Evolutionary conservation across 2,113 vertebrate genomes (phyloP), one percentile per base, ranked within the genome.

Genomic region (Ascaphus truei): DNA sequence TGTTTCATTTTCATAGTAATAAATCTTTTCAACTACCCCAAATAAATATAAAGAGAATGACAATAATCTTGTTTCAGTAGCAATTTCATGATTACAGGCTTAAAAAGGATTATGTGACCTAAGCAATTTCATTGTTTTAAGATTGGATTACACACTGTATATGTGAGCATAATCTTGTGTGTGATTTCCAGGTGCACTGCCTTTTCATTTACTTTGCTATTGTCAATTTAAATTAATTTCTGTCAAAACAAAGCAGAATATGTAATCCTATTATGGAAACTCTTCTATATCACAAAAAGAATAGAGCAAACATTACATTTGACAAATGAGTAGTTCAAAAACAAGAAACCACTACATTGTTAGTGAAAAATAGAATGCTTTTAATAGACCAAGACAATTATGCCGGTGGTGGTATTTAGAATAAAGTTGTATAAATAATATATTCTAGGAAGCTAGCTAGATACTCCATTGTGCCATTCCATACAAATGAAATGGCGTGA

Each of bases 21-120:
- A 59, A 50, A 51, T 58, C 66, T 51, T 69, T 60, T 50, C 59
- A 69, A 51, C 48, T 51, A 36, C 55, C 33, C 7, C 30, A 60
- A 60, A 59, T 51, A 33, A 60, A 69, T 60, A 69, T 59, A 69
- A 69, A 69, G 55, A 69, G 55, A 69, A 60, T 43, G 43, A 59
- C 59, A 69, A 69, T 69, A 69, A 69, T 69, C 66, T 69, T 60
- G 56, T 69, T 69, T 69, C 66, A 51, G 66, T 69, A 50, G 55
- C 66, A 50, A 43, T 43, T 69, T 60, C 60, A 69, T 60, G 66
- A 69, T 69, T 69, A 59, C 33, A 30, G 66, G 66, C 60, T 69
- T 69, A 60, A 51, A 55, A 69, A 69, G 66, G 66, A 69, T 69
- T 69, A 69, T 60, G 66, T n/a, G 66, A 69, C 66, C 66, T 69